Percentiles rank a stretch among this genome's conserved stretches.
Conservation (phyloP, 2,113 vertebrate species). For the Pholis gunnellus region DNA sequence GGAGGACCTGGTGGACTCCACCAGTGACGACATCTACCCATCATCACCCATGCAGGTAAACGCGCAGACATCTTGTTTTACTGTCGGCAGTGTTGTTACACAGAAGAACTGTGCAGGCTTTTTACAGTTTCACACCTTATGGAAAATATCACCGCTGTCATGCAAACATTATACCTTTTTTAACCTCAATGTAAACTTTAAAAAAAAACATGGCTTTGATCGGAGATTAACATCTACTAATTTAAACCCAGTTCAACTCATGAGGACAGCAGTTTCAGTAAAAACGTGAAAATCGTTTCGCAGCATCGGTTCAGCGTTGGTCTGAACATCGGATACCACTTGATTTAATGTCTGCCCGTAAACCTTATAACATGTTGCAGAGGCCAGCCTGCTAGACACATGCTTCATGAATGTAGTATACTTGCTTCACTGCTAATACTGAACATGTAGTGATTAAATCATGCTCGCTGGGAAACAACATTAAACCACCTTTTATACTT, state of each 20-base stretch:
- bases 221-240: too few relatives aligned
- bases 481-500: neutral
- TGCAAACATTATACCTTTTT: neutral
- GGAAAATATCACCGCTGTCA: neutral
- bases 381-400: slow-evolving; percentile 16
- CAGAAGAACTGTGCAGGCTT: neutral
- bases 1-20: slow-evolving; percentile 92
- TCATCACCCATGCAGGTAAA: slow-evolving; percentile 90
- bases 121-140: neutral
- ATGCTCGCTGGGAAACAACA: neutral
- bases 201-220: neutral
- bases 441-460: neutral
- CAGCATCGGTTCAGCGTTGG: neutral
- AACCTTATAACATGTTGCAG: neutral
- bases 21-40: slow-evolving; percentile 88
- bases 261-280: neutral
- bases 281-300: neutral
- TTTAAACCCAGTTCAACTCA: neutral
- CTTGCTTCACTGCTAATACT: neutral
- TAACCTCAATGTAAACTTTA: neutral
- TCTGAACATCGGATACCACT: neutral
- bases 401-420: neutral
- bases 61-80: neutral
- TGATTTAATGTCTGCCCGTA: neutral
- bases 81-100: neutral